Base-by-base conservation (phyloP, 2,888 invertebrate species). In the Trachelus iudaicus region DNA sequence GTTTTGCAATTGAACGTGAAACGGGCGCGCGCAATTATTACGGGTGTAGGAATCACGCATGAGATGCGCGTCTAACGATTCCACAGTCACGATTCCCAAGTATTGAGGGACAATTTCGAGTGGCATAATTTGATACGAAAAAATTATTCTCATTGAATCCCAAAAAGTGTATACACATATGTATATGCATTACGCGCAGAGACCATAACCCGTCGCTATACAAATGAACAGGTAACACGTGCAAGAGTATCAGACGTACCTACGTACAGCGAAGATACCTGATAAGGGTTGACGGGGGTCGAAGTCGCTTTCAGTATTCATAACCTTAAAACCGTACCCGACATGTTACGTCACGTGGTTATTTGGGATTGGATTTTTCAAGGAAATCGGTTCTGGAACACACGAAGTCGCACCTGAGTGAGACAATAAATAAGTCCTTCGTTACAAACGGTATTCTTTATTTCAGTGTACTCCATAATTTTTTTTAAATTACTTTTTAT, bases 381-480 rank as follows among this genome's bases (percentile, higher is more conserved):
- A 34, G 31, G 34, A 34, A 68, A 23, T 69, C 2, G 23, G 56
- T 56, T 23, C 15, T 23, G 56, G 56, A 23, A 56, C 23, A 23
- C 1, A 23, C 23, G 35, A 3, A 9, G 56, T 15, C 56, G 23
- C 56, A 6, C 9, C 6, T 6, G 6, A 56, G 56, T 23, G 56
- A 9, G 23, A 9, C 23, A 56, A 56, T 56, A 30, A 75, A 73
- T 34, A 30, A 12, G 35, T 75, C 37, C 76, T 79, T 75, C 40
- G 78, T 80, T 84, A 83, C 80, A 84, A 84, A 84, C 83, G 81
- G 84, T 83, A 84, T 81, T 81, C 81, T 84, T 82, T 85, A 82
- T 81, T 83, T 85, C 79, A 81, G 80, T 83, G 83, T 82, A 82
- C 78, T 83, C 80, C 81, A 83, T 80, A 84, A 86, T 86, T 85